Evolutionary conservation across 2,797 vertebrate genomes (phyloP), one percentile per base, ranked within the genome.

Genomic region (Enteromius radiatus): DNA sequence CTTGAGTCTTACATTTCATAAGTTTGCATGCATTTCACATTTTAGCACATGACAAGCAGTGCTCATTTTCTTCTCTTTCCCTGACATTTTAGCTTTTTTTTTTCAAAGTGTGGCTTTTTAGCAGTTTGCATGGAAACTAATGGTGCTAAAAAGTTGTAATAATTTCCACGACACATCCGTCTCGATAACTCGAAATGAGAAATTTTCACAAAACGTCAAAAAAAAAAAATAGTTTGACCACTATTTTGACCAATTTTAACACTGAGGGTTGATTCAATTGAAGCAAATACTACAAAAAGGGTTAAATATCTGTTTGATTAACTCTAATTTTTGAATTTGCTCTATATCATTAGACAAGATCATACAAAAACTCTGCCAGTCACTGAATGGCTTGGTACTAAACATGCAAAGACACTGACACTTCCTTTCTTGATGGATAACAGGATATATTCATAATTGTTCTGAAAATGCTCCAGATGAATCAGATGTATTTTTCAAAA

Each of bases 391-490:
- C n/a, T 69, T 3, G 69, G 17, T 7, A 33, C 17, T 31, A 21
- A 71, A 5, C 2, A 49, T 49, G 45, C 69, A 52, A 71, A 49
- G 61, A 64, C 10, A 28, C 26, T 59, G 33, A 26, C n/a, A 68
- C 36, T 21, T 59, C 36, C 14, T 28, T 21, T 54, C 17, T 1
- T 59, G 28, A 64, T 68, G n/a, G 5, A 38, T 85, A 87, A 80
- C 74, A 49, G 47, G 52, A 83, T 80, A 59, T 84, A 71, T 43
- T 43, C 5, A 89, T 76, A 79, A 89, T 3, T 86, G 87, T 88
- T 87, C 41, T 38, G 33, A 45, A 80, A 70, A 67, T 86, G 81
- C 82, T 85, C 70, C 45, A 83, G 86, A 88, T 86, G 31, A 90
- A 88, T 83, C 77, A 63, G 59, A 41, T 68, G 52, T 56, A 82